Base-by-base conservation (phyloP, 1,140 invertebrate species). In the Saccostrea echinata region DNA sequence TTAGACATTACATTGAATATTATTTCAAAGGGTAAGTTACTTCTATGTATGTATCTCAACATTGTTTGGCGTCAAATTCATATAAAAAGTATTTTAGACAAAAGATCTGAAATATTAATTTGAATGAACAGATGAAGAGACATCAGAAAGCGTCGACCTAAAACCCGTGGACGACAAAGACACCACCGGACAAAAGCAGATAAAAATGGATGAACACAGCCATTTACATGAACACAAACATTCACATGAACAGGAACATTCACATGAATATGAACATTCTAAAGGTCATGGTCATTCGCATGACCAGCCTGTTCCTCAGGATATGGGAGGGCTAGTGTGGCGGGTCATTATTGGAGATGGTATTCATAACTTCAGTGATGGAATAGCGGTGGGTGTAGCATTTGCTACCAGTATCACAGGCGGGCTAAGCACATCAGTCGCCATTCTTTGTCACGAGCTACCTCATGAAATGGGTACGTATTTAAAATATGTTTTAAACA, bases 381-480 rank as follows among this genome's bases (percentile, higher is more conserved):
- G 95, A n/a, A 88, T 96, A 35, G 95, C 95, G 0, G 95, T 96
- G 51, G 95, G 95, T 9, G 95, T 95, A 30, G 68, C 87, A 18
- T 88, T 85, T 64, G 87, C 83, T 51, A 61, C 43, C 81, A 92
- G 93, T 85, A 85, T 91, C 0, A 89, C 85, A n/a, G 88, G 92
- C 8, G 95, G 95, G 1, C 88, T 96, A 16, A 94, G 94, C 3
- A 95, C 95, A 4, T 92, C 93, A 11, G 92, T 96, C 3, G 95
- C 95, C 81, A 94, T 96, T 35, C 93, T 96, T n/a, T 96, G 94
- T 84, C 95, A 96, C 88, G 95, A 96, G 90, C 88, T 96, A n/a
- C 95, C 95, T 1, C 95, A 96, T 89, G 95, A 96, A 93, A 92
- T 96, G 55, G 95, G 95, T 95, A 30, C 3, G 43, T 86, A 18